Percentiles rank a stretch among this genome's conserved stretches.
phyloP scores from a whole-genome alignment of 2,113 vertebrate species.

The Myxocyprinus asiaticus region DNA sequence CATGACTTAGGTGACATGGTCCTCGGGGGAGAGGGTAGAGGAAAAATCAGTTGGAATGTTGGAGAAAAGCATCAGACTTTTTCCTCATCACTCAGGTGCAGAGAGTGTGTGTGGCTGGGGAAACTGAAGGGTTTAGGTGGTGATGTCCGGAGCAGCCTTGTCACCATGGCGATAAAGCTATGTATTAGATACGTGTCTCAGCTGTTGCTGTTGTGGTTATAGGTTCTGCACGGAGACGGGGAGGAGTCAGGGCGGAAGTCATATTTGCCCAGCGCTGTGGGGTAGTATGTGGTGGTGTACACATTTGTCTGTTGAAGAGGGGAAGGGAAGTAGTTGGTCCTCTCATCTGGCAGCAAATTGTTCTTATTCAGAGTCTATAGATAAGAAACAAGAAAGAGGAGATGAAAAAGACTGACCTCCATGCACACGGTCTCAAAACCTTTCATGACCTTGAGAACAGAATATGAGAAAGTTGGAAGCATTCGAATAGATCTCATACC shows the following conservation, averaged over 20 bases:
- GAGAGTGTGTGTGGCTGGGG: constrained; percentile 63
- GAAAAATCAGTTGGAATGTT: constrained; percentile 57
- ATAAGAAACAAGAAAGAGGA: constrained; percentile 54
- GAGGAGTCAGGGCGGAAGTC: constrained; percentile 94
- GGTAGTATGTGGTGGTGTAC: constrained; percentile 98
- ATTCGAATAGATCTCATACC: too few relatives aligned
- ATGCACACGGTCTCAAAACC: background rate
- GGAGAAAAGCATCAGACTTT: constrained; percentile 68
- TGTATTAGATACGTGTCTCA: constrained; percentile 71
- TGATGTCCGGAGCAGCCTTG: constrained; percentile 68
- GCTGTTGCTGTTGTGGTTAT: constrained; percentile 97
- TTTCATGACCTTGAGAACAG: background rate
- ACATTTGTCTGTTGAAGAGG: constrained; percentile 95
- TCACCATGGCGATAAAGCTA: constrained; percentile 39
- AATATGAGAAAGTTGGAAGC: too few relatives aligned
- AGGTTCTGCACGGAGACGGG: constrained; percentile 93
- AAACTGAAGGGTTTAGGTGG: constrained; percentile 60
- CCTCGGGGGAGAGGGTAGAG: constrained; percentile 59
- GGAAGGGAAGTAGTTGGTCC: constrained; percentile 88
- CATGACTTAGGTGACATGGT: constrained; percentile 42
- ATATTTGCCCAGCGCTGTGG: constrained; percentile 89
- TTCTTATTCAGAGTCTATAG: constrained; percentile 97
- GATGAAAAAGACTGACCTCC: background rate
- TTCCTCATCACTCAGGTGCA: constrained; percentile 70
- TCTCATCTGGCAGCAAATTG: constrained; percentile 93